Base-by-base conservation (phyloP, 2,888 invertebrate genomes). In the Troglohyphantes excavatus region DNA sequence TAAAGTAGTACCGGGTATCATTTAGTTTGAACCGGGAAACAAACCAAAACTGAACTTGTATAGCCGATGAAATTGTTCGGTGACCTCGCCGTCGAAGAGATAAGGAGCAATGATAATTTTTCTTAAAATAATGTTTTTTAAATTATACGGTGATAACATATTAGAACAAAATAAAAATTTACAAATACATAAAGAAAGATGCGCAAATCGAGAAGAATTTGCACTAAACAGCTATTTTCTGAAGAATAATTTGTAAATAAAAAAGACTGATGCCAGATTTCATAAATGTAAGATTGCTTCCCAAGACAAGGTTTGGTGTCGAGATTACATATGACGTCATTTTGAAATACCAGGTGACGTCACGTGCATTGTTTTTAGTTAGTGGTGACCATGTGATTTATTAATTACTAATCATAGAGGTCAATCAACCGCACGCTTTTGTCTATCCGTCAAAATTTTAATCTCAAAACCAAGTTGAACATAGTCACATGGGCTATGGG, bases 101-200 rank as follows among this genome's bases (percentile, higher is more conserved):
- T 13, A 53, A 53, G 2, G n/a, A 13, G 53, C n/a, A 53, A 53
- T 5, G n/a, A 53, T n/a, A n/a, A 0, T n/a, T 17, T 53, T 53
- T n/a, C n/a, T 53, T n/a, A n/a, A 53, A 53, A 13, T n/a, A n/a
- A 53, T 13, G 5, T 13, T 9, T n/a, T 53, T 5, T 13, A 53
- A 53, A 53, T 53, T n/a, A n/a, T 1, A n/a, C 17, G 17, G 13
- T 7, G 17, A n/a, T n/a, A 53, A 13, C 53, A 53, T 53, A n/a
- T 53, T 53, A n/a, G 9, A 46, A 0, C 17, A n/a, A 53, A 5
- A 53, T 13, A 53, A 53, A 53, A 53, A 53, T 53, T 2, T n/a
- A 53, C 53, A 53, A 53, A n/a, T 53, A 53, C 53, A n/a, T 53
- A 53, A 53, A 53, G n/a, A 53, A 53, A 53, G 53, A 53, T 53